Percentiles rank a stretch among this genome's conserved stretches.
Evolutionary conservation across 1,140 invertebrate species (phyloP).

Genomic region (Nymphalis io): DNA sequence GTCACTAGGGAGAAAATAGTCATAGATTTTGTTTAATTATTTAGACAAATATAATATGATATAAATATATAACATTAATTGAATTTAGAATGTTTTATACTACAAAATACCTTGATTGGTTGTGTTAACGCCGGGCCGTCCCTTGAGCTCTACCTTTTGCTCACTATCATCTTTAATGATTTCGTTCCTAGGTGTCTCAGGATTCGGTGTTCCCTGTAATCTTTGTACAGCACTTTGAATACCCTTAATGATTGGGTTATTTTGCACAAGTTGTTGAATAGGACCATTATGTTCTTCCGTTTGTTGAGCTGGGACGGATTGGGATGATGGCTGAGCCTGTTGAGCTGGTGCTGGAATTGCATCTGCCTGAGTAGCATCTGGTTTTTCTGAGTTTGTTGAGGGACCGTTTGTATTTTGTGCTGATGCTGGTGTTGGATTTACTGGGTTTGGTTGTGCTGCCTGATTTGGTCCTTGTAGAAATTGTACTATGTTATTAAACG

Average conservation of each 20-base stretch:
- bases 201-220: conserved; percentile 51
- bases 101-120: conserved; percentile 27
- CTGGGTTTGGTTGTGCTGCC: background rate
- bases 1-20: conserved; percentile 48
- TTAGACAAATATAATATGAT: background rate
- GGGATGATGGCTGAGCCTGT: conserved; percentile 21
- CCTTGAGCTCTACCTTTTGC: conserved; percentile 33
- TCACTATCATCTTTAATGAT: conserved; percentile 31
- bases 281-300: conserved; percentile 40
- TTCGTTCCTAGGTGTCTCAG: conserved; percentile 54
- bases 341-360: conserved; percentile 14
- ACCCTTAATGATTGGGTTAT: conserved; percentile 63
- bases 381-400: conserved; percentile 5
- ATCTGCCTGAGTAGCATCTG: conserved; percentile 19
- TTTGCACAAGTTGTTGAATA: conserved; percentile 61
- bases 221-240: conserved; percentile 57
- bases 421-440: background rate
- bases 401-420: background rate
- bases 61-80: no score
- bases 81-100: background rate
- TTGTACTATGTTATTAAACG: conserved; percentile 13
- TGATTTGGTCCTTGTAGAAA: conserved; percentile 21
- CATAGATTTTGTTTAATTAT: conserved; percentile 1
- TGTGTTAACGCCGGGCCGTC: conserved; percentile 2
- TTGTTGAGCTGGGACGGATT: conserved; percentile 11